Percentiles rank a stretch among this genome's conserved stretches.
Evolutionary conservation across 2,113 vertebrate genomes (phyloP).

Genomic region (Sander lucioperca): DNA sequence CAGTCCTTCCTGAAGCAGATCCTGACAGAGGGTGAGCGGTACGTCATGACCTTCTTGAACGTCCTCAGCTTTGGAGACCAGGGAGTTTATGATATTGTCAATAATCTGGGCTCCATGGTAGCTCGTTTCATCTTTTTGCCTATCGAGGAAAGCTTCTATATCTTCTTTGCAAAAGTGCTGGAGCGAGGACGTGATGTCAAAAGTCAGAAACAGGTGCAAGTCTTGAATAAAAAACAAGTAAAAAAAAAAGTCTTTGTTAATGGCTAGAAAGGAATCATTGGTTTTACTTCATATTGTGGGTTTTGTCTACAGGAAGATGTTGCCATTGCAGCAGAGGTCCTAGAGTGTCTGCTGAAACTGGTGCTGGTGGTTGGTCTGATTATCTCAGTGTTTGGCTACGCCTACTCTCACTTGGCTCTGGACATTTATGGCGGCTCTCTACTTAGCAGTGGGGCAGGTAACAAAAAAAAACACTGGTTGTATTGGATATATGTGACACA

Average conservation of each 20-base stretch:
- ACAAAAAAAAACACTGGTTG: neutral
- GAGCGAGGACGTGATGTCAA: slow-evolving; percentile 86
- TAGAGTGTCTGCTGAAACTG: slow-evolving; percentile 93
- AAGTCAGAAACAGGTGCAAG: slow-evolving; percentile 91
- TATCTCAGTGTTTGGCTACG: slow-evolving; percentile 93
- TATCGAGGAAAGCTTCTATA: slow-evolving; percentile 97
- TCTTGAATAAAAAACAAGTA: neutral
- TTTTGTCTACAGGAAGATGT: slow-evolving; percentile 89
- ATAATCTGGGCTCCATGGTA: slow-evolving; percentile 97
- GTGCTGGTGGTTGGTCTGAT: slow-evolving; percentile 93
- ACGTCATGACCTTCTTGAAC: slow-evolving; percentile 98
- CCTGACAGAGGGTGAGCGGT: slow-evolving; percentile 96
- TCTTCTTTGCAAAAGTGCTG: slow-evolving; percentile 96
- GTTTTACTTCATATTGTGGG: neutral
- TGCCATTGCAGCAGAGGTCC: slow-evolving; percentile 88
- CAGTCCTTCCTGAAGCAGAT: slow-evolving; percentile 98
- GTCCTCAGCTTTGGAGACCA: slow-evolving; percentile 98
- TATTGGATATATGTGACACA: neutral
- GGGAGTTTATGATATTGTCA: slow-evolving; percentile 95
- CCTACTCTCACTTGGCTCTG: slow-evolving; percentile 93
- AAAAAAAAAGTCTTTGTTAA: neutral
- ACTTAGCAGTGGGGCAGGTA: slow-evolving; percentile 89
- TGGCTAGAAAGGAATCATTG: rapidly evolving
- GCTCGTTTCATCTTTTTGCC: slow-evolving; percentile 96
- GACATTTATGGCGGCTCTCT: slow-evolving; percentile 95